Percentiles rank a stretch among this genome's conserved stretches.
These are phyloP conservation scores for Chloroclysta siterata DNA, from an alignment of 2,888 invertebrate genomes.

Conservation along the genomic window DNA sequence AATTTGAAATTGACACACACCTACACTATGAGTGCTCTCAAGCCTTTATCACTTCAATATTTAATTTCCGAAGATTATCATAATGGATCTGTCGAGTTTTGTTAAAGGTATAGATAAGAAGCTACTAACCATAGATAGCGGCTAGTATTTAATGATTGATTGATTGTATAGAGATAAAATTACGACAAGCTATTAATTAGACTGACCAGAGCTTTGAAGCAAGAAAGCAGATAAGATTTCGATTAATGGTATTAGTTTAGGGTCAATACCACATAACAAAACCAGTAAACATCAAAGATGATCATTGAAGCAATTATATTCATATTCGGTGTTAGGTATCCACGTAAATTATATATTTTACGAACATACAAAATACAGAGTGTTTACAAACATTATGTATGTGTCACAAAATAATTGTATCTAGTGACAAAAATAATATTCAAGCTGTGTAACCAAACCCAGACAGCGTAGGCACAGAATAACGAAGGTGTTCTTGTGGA, in stretches of 20 bases:
- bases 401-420: background rate
- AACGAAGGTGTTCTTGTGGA: conserved; percentile 52
- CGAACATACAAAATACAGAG: no score
- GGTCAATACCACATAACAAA: background rate
- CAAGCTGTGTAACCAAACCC: conserved; percentile 58
- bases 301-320: no score
- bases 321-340: no score
- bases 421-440: conserved; percentile 10
- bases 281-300: background rate
- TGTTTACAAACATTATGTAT: no score
- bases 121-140: conserved; percentile 58
- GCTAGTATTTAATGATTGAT: conserved; percentile 53
- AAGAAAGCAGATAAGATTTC: background rate
- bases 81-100: conserved; percentile 35
- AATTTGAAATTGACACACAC: conserved; percentile 16
- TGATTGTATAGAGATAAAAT: conserved; percentile 70
- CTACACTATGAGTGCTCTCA: conserved; percentile 18
- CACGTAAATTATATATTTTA: no score
- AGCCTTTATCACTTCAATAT: conserved; percentile 14
- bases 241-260: background rate
- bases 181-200: conserved; percentile 71
- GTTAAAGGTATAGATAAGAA: conserved; percentile 45
- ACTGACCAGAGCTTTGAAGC: conserved; percentile 43
- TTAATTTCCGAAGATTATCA: conserved; percentile 29
- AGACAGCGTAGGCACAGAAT: conserved; percentile 62